Evolutionary conservation across 2,888 invertebrate genomes (phyloP).

Genomic region (Cataglyphis livida): DNA sequence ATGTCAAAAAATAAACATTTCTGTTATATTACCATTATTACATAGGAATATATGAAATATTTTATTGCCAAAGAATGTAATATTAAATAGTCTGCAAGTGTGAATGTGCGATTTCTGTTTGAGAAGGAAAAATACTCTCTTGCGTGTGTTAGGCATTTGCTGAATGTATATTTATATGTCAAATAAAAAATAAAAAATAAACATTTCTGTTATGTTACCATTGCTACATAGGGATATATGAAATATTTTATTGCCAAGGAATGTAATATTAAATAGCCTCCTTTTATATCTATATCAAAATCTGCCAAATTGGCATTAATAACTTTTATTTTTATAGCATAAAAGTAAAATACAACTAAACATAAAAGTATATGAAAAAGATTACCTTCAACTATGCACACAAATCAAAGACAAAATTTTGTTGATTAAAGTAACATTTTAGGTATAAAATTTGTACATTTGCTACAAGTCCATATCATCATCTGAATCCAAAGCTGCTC

Average conservation of each 20-base stretch:
- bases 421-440: conserved; percentile 21
- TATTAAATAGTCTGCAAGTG: conserved; percentile 35
- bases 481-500: conserved; percentile 95
- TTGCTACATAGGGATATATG: not conserved
- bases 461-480: conserved; percentile 87
- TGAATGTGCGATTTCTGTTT: conserved; percentile 30
- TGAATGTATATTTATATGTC: conserved; percentile 67
- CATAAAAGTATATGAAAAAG: conserved; percentile 16
- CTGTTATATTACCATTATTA: conserved; percentile 2
- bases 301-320: not conserved
- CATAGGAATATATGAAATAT: not conserved
- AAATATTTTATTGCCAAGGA: not conserved
- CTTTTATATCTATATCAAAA: not conserved
- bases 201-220: conserved; percentile 11
- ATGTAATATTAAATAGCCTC: not conserved
- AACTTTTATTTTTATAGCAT: conserved; percentile 67
- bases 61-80: not conserved
- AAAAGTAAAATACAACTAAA: conserved; percentile 59
- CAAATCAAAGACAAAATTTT: conserved; percentile 19
- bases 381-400: conserved; percentile 8
- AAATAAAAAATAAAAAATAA: conserved; percentile 27
- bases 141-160: conserved; percentile 42
- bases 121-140: conserved; percentile 21
- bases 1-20: conserved; percentile 51
- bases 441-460: conserved; percentile 26